Conservation (phyloP, 1,140 invertebrate species). For the Ctenoplectra terminalis region DNA sequence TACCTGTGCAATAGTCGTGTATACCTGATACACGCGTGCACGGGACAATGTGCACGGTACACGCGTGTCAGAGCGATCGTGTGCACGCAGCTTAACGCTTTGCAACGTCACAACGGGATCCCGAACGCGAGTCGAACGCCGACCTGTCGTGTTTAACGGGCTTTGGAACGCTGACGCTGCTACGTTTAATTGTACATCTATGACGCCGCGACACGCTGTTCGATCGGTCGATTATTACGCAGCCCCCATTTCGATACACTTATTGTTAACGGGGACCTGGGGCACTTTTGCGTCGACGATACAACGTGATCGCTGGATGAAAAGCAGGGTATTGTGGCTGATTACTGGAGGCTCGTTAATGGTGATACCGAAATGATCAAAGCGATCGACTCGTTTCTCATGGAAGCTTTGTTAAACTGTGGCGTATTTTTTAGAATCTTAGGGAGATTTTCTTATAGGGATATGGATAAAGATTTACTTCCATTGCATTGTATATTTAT, state of each 20-base stretch:
- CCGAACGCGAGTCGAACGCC: not conserved
- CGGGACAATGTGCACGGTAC: not conserved
- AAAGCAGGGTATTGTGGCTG: too few relatives aligned
- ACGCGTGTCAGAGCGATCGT: not conserved
- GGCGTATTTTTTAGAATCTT: too few relatives aligned
- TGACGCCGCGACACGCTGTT: not conserved
- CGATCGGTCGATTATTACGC: constrained; percentile 42
- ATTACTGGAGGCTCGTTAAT: too few relatives aligned
- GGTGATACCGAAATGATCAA: too few relatives aligned
- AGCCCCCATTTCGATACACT: constrained; percentile 21
- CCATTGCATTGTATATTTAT: too few relatives aligned
- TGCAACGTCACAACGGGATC: constrained; percentile 12
- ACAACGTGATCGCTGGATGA: too few relatives aligned
- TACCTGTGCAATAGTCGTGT: not conserved
- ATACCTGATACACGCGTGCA: too few relatives aligned
- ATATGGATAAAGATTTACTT: too few relatives aligned
- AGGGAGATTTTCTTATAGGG: too few relatives aligned
- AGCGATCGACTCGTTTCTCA: too few relatives aligned
- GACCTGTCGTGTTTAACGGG: not conserved
- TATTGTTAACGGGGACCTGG: not conserved
- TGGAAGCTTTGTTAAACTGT: too few relatives aligned
- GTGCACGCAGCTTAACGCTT: constrained; percentile 29
- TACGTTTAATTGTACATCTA: constrained; percentile 36
- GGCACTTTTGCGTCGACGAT: not conserved
- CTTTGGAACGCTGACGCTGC: not conserved